Base-by-base conservation (phyloP, 2,888 invertebrate species). In the Eueremaeus valkanovi region DNA sequence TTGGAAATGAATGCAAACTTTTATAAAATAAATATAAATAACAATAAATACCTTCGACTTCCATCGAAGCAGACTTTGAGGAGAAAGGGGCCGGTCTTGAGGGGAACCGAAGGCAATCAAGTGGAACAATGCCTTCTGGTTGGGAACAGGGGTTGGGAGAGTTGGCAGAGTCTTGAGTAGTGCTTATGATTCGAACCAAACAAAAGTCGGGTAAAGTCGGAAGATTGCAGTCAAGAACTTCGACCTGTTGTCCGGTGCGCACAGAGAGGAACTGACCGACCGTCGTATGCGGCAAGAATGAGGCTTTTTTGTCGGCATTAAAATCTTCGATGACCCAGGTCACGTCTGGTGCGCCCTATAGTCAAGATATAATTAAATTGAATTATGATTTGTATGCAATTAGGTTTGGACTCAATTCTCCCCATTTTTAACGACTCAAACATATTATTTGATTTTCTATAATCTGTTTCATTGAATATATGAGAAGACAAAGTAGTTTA, bases 321-420 rank as follows among this genome's bases (percentile, higher is more conserved):
- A 91, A 92, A 83, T 95, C 95, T 79, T 91, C 90, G 75, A 93
- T 89, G 81, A 94, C 92, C 93, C 93, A 93, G 77, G 92, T 92
- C 88, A 92, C 91, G 84, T 94, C 93, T 78, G 90, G 88, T 72
- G 80, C 80, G 76, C 90, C 90, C 81, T 91, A 90, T 27, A 36
- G 36, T 36, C 11, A 36, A 36, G 36, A 8, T 36, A 36, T 36
- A 36, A 8, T 36, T 36, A n/a, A 36, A 36, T 36, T 36, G 11
- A 36, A 36, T 36, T 5, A 5, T 36, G 5, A 11, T 8, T 8
- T 36, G 36, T 36, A 36, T 36, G 36, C 5, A n/a, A n/a, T n/a
- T 11, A 8, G 11, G 11, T 36, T 36, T 36, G 11, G 5, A 8
- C 36, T 8, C 5, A 36, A 36, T 36, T 36, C 36, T 8, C 36